phyloP scores from a whole-genome alignment of 1,140 invertebrate genomes.

The Wasmannia auropunctata region DNA sequence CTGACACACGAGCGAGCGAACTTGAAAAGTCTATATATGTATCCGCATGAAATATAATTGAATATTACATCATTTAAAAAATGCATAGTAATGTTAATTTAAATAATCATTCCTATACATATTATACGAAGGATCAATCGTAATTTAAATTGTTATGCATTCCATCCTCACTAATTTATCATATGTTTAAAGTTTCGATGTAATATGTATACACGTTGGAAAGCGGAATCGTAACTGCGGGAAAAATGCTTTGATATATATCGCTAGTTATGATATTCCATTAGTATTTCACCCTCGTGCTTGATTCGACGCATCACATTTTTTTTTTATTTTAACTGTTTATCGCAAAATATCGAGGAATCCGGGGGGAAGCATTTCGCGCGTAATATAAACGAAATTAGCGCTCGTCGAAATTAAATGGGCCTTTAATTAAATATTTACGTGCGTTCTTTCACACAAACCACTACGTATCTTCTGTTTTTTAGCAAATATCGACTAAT shows the following conservation, averaged over 20 bases:
- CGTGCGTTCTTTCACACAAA: slow-evolving; percentile 40
- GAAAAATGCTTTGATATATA: slow-evolving; percentile 56
- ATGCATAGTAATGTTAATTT: slow-evolving; percentile 26
- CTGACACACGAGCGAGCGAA: neutral
- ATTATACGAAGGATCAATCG: slow-evolving; percentile 16
- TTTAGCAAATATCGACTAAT: slow-evolving; percentile 54
- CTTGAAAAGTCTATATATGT: neutral
- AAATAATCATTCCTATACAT: slow-evolving; percentile 10
- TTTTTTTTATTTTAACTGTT: slow-evolving; percentile 46
- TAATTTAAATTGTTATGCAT: slow-evolving; percentile 49
- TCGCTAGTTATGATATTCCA: slow-evolving; percentile 60
- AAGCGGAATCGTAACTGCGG: slow-evolving; percentile 48
- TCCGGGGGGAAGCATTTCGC: slow-evolving; percentile 36
- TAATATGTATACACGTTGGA: slow-evolving; percentile 27
- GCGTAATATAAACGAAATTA: slow-evolving; percentile 55
- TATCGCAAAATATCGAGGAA: slow-evolving; percentile 59
- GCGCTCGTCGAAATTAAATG: slow-evolving; percentile 54
- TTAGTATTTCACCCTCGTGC: slow-evolving; percentile 50
- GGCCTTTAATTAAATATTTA: slow-evolving; percentile 57
- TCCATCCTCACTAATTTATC: slow-evolving; percentile 48
- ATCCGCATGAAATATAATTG: neutral
- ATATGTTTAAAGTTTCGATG: slow-evolving; percentile 35
- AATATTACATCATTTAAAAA: slow-evolving; percentile 1
- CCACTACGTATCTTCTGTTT: slow-evolving; percentile 48
- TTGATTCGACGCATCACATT: slow-evolving; percentile 51